A percentile compares a stretch with the other conserved stretches of the same genome.
Evolutionary conservation across 1,140 invertebrate species (phyloP).

Genomic region (Ylistrum balloti): DNA sequence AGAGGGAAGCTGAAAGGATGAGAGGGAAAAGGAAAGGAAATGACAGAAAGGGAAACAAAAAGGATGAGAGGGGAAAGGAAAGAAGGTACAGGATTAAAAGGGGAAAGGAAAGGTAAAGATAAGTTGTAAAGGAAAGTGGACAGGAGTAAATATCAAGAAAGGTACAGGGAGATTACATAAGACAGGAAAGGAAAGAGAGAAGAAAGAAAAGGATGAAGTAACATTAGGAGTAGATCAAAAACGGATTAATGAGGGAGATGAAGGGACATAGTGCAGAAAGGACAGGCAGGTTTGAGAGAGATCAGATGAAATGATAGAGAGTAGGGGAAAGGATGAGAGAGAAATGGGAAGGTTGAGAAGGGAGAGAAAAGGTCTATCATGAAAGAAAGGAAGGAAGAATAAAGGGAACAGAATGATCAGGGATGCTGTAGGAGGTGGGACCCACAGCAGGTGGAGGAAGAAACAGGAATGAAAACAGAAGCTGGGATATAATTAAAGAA

Average conservation of each 20-base stretch:
- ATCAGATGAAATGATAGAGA: no score
- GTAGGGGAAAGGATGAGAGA: no score
- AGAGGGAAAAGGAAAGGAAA: neutral
- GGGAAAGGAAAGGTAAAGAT: neutral
- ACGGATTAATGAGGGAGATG: no score
- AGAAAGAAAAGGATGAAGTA: neutral
- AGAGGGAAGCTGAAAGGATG: neutral
- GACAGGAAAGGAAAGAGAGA: neutral
- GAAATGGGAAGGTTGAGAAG: no score
- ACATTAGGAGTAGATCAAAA: no score
- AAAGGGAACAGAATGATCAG: neutral
- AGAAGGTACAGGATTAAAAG: neutral
- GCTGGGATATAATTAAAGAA: neutral
- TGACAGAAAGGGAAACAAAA: neutral
- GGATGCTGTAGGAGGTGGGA: neutral
- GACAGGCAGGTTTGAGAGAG: no score
- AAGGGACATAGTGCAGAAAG: no score
- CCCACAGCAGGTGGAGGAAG: neutral
- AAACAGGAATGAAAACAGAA: neutral
- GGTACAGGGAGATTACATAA: neutral
- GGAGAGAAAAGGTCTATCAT: no score
- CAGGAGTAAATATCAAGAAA: neutral
- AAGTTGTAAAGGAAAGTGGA: neutral
- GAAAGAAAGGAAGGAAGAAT: neutral
- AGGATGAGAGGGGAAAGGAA: neutral